phyloP scores from a whole-genome alignment of 2,888 invertebrate genomes.

The Itoplectis maculator region DNA sequence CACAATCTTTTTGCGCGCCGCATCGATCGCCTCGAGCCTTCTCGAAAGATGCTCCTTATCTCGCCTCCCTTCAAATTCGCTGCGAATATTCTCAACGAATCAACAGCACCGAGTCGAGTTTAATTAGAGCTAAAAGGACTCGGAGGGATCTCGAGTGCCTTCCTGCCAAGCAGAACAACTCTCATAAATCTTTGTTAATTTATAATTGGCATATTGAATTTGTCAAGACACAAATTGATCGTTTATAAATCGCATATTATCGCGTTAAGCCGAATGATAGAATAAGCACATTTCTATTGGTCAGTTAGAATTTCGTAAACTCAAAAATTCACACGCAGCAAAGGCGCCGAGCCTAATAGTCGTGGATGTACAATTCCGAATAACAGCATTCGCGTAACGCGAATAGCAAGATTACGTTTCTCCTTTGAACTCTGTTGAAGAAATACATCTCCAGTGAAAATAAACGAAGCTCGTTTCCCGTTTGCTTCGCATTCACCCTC shows the following conservation, averaged over 20 bases:
- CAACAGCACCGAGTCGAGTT: not conserved
- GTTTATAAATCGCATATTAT: slow-evolving; percentile 10
- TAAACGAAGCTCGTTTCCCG: slow-evolving; percentile 24
- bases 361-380: slow-evolving; percentile 8
- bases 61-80: slow-evolving; percentile 6
- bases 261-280: not conserved
- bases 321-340: not conserved
- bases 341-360: not conserved
- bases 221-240: not conserved
- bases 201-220: slow-evolving; percentile 24
- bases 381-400: slow-evolving; percentile 17
- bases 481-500: slow-evolving; percentile 11
- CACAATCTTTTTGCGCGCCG: not conserved
- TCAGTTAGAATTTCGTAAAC: not conserved
- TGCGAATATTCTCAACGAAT: slow-evolving; percentile 25
- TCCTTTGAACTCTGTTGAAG: slow-evolving; percentile 30
- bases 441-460: slow-evolving; percentile 24
- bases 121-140: slow-evolving; percentile 36
- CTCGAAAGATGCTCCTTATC: not conserved
- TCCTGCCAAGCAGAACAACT: not conserved
- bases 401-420: not conserved
- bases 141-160: slow-evolving; percentile 9
- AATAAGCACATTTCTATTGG: not conserved
- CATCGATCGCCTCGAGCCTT: slow-evolving; percentile 10
- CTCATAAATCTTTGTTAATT: slow-evolving; percentile 42